Percentiles rank a stretch among this genome's conserved stretches.
phyloP scores from a whole-genome alignment of 2,888 invertebrate genomes.

The Caenorhabditis afra region DNA sequence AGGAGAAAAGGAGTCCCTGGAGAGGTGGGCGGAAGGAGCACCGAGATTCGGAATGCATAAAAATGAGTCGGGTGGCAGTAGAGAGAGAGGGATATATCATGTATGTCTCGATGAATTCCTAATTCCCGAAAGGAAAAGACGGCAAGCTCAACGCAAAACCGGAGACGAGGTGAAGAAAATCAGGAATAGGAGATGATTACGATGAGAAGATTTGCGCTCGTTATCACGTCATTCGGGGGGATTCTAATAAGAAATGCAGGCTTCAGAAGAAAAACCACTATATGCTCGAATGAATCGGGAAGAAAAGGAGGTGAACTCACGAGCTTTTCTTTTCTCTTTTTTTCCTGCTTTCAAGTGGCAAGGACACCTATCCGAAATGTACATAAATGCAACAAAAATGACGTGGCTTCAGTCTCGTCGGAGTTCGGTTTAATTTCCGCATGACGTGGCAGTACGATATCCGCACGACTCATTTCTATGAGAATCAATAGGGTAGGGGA shows the following conservation, averaged over 20 bases:
- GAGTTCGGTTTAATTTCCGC: no score
- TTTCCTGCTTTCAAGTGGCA: neutral
- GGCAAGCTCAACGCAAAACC: constrained; percentile 3
- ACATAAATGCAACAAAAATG: constrained; percentile 26
- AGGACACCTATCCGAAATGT: constrained; percentile 34
- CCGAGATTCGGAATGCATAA: constrained; percentile 54
- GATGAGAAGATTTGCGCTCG: neutral
- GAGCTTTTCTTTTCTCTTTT: neutral
- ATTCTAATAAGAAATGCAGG: neutral
- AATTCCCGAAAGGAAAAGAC: constrained; percentile 23
- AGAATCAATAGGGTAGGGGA: neutral
- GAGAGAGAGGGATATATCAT: constrained; percentile 28
- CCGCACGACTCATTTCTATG: no score
- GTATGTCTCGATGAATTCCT: constrained; percentile 52
- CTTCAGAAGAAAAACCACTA: neutral
- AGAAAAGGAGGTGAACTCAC: constrained; percentile 1
- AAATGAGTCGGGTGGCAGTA: constrained; percentile 33
- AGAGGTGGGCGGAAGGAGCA: neutral
- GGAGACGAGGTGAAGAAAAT: neutral
- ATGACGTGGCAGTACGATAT: no score
- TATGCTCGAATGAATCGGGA: constrained; percentile 4
- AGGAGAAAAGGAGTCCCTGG: neutral
- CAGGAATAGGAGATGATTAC: constrained; percentile 23
- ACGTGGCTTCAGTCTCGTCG: constrained; percentile 25
- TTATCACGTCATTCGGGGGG: neutral